These are phyloP conservation scores for Platyscapa corneri DNA, from an alignment of 1,140 invertebrate genomes.

Conservation along the genomic window DNA sequence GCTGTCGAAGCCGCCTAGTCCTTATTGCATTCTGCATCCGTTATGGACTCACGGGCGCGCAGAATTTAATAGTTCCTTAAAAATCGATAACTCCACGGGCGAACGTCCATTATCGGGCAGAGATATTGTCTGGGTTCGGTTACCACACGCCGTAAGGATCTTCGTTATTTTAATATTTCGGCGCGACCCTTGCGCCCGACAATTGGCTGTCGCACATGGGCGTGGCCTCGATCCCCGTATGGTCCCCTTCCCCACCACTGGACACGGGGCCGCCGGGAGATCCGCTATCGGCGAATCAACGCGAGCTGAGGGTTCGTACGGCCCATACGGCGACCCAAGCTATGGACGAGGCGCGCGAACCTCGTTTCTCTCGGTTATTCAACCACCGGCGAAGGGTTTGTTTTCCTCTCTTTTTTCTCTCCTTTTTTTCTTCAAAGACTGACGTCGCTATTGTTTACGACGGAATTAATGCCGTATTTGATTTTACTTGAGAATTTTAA, in stretches of 20 bases:
- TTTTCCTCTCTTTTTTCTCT: no score
- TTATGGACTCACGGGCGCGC: background rate
- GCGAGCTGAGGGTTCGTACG: background rate
- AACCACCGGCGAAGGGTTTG: background rate
- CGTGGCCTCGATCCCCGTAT: background rate
- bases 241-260: background rate
- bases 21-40: background rate
- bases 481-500: background rate
- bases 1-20: background rate
- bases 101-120: conserved; percentile 11
- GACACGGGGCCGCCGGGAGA: background rate
- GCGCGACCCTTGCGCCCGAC: background rate
- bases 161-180: background rate
- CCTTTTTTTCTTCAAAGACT: no score
- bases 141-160: background rate
- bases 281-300: conserved; percentile 30
- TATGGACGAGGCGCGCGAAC: background rate
- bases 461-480: background rate
- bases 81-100: conserved; percentile 37
- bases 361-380: background rate
- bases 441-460: background rate
- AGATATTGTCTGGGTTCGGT: background rate
- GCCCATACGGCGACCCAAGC: background rate
- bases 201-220: background rate
- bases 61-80: conserved; percentile 41